Evolutionary conservation across 2,113 vertebrate genomes (phyloP), one percentile per base, ranked within the genome.

Genomic region (Hemichromis elongatus): DNA sequence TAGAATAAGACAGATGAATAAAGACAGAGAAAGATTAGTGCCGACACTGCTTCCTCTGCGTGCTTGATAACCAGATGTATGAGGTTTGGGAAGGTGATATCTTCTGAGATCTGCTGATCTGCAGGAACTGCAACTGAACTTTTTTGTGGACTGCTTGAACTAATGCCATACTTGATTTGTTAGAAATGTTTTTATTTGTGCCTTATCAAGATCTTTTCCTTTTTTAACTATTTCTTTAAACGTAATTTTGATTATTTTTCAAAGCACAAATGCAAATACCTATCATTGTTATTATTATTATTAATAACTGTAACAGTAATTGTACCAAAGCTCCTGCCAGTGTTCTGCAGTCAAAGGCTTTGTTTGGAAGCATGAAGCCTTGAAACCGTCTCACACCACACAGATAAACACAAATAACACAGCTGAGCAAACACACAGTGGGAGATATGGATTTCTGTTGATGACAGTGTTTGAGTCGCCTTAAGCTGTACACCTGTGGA

Each of bases 371-470:
- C 54, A 7, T 3, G 18, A 30, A 59, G 78, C 59, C 50, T 70
- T 26, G 52, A 87, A 82, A 53, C 81, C 13, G 61, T 53, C 21
- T 42, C 21, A 35, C 40, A 21, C 18, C 4, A 3, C 82, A 77
- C 68, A 83, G 19, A 87, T 4, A 81, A 78, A 86, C 75, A 86
- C 80, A 42, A 16, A 56, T 30, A 24, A 55, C 54, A 4, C 6
- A 50, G 28, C n/a, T 45, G 42, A 79, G 45, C 77, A 85, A 81
- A 86, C 89, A 84, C 89, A 80, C 85, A 26, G 77, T 1, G 28
- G 73, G 84, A 79, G 82, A 68, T 79, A 92, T 92, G 80, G 89
- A 92, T 93, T 82, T 80, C 9, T 86, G 84, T 54, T 73, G 83
- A 92, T 83, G 82, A 37, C 59, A 50, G 2, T 33, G 82, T 85